phyloP scores from a whole-genome alignment of 2,797 vertebrate species.

The Catostomus latipinnis region DNA sequence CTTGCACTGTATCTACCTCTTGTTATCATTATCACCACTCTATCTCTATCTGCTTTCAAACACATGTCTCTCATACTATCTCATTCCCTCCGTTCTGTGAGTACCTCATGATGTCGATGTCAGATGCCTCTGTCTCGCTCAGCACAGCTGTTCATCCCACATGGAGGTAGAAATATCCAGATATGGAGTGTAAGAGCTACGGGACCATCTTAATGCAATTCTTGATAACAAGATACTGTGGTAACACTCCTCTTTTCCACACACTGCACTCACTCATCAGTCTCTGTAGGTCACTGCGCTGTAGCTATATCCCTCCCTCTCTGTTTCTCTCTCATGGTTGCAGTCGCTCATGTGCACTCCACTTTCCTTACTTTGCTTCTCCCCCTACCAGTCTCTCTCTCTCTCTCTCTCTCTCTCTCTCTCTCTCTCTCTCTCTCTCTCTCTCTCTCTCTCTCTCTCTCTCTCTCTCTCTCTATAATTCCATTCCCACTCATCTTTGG shows the following conservation, averaged over 20 bases:
- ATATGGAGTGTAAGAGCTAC: conserved; percentile 30
- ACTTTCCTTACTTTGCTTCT: conserved; percentile 34
- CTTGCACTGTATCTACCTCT: neutral
- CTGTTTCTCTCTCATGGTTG: conserved; percentile 4
- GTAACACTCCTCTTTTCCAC: conserved; percentile 43
- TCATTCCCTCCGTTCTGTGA: conserved; percentile 24
- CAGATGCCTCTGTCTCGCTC: conserved; percentile 27
- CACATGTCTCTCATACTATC: conserved; percentile 16
- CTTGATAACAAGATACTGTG: conserved; percentile 50
- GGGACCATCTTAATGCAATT: conserved; percentile 53
- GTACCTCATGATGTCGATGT: conserved; percentile 61
- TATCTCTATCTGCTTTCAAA: conserved; percentile 29
- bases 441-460: conserved; percentile 36
- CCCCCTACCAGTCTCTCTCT: conserved; percentile 26
- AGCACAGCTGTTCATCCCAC: conserved; percentile 45
- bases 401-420: conserved; percentile 37
- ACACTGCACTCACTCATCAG: conserved; percentile 44
- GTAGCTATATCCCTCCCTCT: conserved; percentile 51
- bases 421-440: conserved; percentile 1
- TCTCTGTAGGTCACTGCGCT: conserved; percentile 53
- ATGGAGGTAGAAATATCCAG: conserved; percentile 55
- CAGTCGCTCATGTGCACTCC: conserved; percentile 28
- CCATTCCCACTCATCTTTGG: conserved; percentile 59
- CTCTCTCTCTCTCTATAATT: conserved; percentile 47
- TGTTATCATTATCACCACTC: conserved; percentile 18